phyloP scores from a whole-genome alignment of 2,888 invertebrate species.

The Thereva nobilitata region DNA sequence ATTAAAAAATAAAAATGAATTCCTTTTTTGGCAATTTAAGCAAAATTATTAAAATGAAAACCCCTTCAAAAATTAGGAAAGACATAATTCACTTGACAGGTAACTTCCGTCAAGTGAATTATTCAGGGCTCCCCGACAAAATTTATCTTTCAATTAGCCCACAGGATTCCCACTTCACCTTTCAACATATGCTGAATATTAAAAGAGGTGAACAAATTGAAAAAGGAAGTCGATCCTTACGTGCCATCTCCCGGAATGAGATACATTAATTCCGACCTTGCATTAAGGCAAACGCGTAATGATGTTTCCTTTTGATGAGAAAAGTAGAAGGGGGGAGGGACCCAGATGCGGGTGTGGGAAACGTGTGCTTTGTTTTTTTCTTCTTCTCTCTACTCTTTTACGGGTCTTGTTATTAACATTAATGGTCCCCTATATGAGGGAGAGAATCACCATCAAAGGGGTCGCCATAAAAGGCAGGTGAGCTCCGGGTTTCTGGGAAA shows the following conservation, averaged over 20 bases:
- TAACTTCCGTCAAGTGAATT: constrained; percentile 26
- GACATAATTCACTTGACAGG: constrained; percentile 21
- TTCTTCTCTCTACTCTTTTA: constrained; percentile 31
- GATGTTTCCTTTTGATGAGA: constrained; percentile 4
- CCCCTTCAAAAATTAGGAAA: constrained; percentile 8
- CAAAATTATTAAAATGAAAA: not conserved
- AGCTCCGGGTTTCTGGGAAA: constrained; percentile 15
- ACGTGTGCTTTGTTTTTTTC: constrained; percentile 31
- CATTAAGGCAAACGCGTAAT: constrained; percentile 33
- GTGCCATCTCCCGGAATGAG: constrained; percentile 34
- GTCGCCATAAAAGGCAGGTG: constrained; percentile 33
- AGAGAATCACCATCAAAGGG: constrained; percentile 38
- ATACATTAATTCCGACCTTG: constrained; percentile 36
- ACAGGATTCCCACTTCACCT: constrained; percentile 17
- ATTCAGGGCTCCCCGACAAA: constrained; percentile 32
- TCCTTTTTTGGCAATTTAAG: constrained; percentile 9
- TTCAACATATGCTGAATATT: constrained; percentile 37
- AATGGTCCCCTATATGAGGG: constrained; percentile 36
- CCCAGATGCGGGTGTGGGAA: constrained; percentile 4
- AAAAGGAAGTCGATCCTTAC: constrained; percentile 40
- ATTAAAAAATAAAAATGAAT: no score
- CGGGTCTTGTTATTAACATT: constrained; percentile 41
- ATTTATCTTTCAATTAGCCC: constrained; percentile 40
- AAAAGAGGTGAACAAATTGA: constrained; percentile 39
- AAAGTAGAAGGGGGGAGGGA: not conserved